phyloP scores from a whole-genome alignment of 2,113 vertebrate genomes.

The Arizona elegans region DNA sequence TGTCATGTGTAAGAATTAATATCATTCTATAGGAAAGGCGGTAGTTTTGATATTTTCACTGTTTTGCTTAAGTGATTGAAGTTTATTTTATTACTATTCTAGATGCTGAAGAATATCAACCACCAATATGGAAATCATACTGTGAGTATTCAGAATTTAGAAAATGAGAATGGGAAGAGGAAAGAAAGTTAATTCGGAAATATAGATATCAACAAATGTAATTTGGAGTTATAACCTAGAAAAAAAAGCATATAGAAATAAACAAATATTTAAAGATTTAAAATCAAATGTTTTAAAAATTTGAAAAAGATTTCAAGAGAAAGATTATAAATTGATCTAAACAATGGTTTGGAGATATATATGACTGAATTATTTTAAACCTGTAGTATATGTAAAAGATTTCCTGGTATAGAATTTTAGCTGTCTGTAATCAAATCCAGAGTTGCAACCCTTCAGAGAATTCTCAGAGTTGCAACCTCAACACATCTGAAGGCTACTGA shows the following conservation, averaged over 20 bases:
- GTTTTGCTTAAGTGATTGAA: conserved; percentile 53
- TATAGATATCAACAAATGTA: neutral
- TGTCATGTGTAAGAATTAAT: conserved; percentile 17
- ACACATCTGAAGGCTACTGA: neutral
- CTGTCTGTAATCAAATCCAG: neutral
- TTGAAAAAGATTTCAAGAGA: neutral
- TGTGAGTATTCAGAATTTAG: conserved; percentile 79
- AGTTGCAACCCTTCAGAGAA: neutral
- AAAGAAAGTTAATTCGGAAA: neutral
- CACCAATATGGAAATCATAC: conserved; percentile 99
- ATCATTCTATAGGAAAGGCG: conserved; percentile 41
- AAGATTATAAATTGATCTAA: neutral
- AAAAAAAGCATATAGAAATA: neutral
- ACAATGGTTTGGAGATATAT: neutral
- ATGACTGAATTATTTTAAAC: neutral
- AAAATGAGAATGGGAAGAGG: neutral
- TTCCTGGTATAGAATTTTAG: neutral
- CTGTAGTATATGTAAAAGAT: neutral
- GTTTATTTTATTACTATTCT: conserved; percentile 60
- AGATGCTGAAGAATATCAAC: conserved; percentile 98
- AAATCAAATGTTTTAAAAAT: neutral
- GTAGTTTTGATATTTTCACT: conserved; percentile 54
- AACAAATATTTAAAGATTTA: neutral
- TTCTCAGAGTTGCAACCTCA: neutral
- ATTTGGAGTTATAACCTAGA: neutral